phyloP scores from a whole-genome alignment of 1,140 invertebrate genomes.

The Whitmania pigra region DNA sequence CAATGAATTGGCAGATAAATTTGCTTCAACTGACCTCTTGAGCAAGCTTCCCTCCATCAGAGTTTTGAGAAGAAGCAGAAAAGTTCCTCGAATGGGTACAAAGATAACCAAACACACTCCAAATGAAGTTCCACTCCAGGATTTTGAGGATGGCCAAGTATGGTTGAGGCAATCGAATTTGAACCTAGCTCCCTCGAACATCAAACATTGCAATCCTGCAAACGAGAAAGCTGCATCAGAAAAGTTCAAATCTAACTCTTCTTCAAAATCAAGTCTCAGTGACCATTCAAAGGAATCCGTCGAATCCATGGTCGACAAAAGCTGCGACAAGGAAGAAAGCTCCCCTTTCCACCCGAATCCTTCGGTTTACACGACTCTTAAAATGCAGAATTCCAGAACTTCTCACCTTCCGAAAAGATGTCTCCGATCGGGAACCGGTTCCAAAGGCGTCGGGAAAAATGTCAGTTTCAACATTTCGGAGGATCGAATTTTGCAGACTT shows the following conservation, averaged over 20 bases:
- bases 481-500: neutral
- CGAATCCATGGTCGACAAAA: neutral
- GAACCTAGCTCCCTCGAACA: neutral
- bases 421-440: no score
- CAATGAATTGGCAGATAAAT: neutral
- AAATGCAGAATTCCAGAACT: no score
- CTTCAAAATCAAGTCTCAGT: neutral
- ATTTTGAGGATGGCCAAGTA: neutral
- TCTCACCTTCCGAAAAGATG: no score
- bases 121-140: neutral
- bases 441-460: no score
- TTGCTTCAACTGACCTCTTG: neutral
- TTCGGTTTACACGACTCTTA: no score
- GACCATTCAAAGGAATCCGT: conserved; percentile 1
- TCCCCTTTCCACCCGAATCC: neutral
- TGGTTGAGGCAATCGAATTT: conserved; percentile 9
- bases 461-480: no score
- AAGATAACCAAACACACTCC: neutral
- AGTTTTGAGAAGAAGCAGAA: neutral
- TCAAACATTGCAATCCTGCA: neutral
- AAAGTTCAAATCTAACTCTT: neutral
- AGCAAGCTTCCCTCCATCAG: neutral
- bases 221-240: neutral
- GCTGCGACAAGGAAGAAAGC: neutral
- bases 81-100: conserved; percentile 4